phyloP scores from a whole-genome alignment of 2,888 invertebrate genomes.

The Zygothrica quintamaculata region DNA sequence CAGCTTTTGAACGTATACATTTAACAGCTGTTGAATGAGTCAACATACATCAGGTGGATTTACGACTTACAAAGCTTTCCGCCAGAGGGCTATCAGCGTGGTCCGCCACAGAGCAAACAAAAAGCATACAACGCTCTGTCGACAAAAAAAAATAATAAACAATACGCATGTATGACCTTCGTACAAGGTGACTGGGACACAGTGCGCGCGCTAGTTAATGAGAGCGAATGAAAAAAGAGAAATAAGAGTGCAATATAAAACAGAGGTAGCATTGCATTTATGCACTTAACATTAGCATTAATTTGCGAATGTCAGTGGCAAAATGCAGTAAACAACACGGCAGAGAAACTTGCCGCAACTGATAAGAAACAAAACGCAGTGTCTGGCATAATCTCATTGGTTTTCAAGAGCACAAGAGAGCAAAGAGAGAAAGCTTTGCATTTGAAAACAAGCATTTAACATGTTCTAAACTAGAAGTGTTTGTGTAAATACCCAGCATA shows the following conservation, averaged over 20 bases:
- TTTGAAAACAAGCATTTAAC: conserved; percentile 11
- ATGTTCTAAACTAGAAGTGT: not conserved
- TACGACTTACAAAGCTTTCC: conserved; percentile 37
- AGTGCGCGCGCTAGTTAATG: conserved; percentile 17
- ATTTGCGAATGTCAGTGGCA: conserved; percentile 30
- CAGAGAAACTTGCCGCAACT: conserved; percentile 39
- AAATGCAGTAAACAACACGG: conserved; percentile 31
- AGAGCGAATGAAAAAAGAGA: not conserved
- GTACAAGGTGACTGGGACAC: conserved; percentile 85
- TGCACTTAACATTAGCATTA: conserved; percentile 36
- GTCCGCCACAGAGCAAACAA: conserved; percentile 33
- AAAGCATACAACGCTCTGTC: conserved; percentile 46
- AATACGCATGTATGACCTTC: conserved; percentile 86
- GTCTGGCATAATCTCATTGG: conserved; percentile 40
- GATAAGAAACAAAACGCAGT: conserved; percentile 47
- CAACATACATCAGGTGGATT: not conserved
- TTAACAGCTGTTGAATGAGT: conserved; percentile 2
- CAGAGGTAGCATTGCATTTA: conserved; percentile 15
- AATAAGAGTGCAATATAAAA: conserved; percentile 6
- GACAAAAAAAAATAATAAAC: conserved; percentile 58
- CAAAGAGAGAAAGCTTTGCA: conserved; percentile 28
- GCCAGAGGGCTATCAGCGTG: conserved; percentile 39
- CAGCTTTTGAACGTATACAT: conserved; percentile 20
- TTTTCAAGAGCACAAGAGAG: conserved; percentile 59
- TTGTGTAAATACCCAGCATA: conserved; percentile 29